Percentiles rank a stretch among this genome's conserved stretches.
phyloP scores from a whole-genome alignment of 2,113 vertebrate species.

The Siphamia tubifer region DNA sequence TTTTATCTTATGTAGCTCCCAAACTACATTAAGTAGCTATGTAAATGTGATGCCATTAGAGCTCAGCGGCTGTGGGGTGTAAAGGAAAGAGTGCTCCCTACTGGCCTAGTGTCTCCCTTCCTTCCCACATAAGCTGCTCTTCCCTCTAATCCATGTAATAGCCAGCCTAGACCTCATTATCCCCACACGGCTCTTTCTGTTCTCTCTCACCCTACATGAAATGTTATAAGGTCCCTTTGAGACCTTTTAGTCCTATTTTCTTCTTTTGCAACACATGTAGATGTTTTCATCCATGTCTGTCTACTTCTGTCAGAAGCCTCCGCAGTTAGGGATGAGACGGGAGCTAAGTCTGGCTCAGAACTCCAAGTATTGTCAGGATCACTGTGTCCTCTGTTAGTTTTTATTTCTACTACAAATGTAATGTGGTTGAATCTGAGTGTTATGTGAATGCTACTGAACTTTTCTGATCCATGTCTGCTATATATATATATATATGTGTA shows the following conservation, averaged over 20 bases:
- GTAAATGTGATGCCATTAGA: background rate
- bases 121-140: constrained; percentile 34
- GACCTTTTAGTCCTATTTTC: constrained; percentile 39
- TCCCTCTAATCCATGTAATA: constrained; percentile 43
- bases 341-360: background rate
- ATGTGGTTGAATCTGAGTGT: background rate
- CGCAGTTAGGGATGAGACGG: background rate
- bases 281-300: constrained; percentile 22
- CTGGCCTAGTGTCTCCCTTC: constrained; percentile 42
- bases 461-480: constrained; percentile 28
- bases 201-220: constrained; percentile 15
- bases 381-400: background rate
- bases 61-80: constrained; percentile 5
- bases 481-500: constrained; percentile 10
- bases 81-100: constrained; percentile 75
- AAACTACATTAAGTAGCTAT: background rate
- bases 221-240: constrained; percentile 15
- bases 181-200: constrained; percentile 23
- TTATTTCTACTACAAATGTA: background rate
- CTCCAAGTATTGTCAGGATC: background rate
- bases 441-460: background rate
- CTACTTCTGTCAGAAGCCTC: constrained; percentile 5
- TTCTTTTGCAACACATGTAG: constrained; percentile 10
- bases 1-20: constrained; percentile 31
- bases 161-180: constrained; percentile 44